phyloP scores from a whole-genome alignment of 2,888 invertebrate species.

The Druceiella hillmani region DNA sequence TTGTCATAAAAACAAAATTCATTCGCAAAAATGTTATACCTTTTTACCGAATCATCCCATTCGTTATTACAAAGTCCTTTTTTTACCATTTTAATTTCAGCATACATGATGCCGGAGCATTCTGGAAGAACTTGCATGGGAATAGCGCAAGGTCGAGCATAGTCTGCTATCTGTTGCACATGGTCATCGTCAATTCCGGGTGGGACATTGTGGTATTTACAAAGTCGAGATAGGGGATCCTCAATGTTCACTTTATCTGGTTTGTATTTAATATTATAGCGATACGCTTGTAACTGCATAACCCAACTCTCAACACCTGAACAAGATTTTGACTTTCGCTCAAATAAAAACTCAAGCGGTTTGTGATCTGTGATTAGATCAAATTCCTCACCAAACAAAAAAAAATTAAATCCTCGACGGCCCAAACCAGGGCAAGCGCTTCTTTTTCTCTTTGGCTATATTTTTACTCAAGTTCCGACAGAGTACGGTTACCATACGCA shows the following conservation, averaged over 20 bases:
- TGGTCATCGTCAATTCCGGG: slow-evolving; percentile 4
- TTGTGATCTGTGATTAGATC: slow-evolving; percentile 22
- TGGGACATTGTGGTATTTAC: background rate
- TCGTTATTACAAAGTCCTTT: slow-evolving; percentile 9
- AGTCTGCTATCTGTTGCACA: slow-evolving; percentile 7
- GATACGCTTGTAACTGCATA: slow-evolving; percentile 21
- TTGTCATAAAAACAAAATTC: slow-evolving; percentile 12
- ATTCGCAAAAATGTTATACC: slow-evolving; percentile 9
- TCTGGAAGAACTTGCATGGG: slow-evolving; percentile 5
- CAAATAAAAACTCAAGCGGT: slow-evolving; percentile 29
- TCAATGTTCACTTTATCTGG: slow-evolving; percentile 27
- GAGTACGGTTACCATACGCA: slow-evolving; percentile 31
- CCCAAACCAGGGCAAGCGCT: slow-evolving; percentile 22
- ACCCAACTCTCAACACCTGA: slow-evolving; percentile 26
- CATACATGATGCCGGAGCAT: slow-evolving; percentile 5
- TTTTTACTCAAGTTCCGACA: slow-evolving; percentile 28
- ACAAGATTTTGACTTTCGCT: slow-evolving; percentile 23
- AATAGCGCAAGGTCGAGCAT: slow-evolving; percentile 5
- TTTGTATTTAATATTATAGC: slow-evolving; percentile 18
- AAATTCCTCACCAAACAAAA: slow-evolving; percentile 34
- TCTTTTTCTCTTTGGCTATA: slow-evolving; percentile 30
- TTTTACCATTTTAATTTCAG: slow-evolving; percentile 8
- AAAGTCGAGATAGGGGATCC: slow-evolving; percentile 26
- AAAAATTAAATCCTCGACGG: slow-evolving; percentile 32
- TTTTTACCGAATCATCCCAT: slow-evolving; percentile 8